Evolutionary conservation across 2,888 invertebrate species (phyloP).

Genomic region (Anthoptus insignis): DNA sequence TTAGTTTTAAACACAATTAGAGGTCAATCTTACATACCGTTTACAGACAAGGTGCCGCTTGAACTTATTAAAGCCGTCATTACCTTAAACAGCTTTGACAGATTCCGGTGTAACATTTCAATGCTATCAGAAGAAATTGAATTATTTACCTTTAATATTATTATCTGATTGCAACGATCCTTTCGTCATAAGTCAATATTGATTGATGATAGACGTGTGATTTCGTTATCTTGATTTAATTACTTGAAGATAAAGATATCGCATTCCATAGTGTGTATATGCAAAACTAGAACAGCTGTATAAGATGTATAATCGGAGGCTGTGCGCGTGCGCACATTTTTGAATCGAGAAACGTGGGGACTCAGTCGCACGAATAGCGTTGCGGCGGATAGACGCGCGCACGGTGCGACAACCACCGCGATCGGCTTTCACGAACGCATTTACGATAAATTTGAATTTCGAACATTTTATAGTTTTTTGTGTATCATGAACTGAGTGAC

Average conservation of each 20-base stretch:
- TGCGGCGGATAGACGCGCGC: slow-evolving; percentile 67
- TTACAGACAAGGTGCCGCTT: neutral
- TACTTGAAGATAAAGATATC: slow-evolving; percentile 51
- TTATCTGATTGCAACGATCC: slow-evolving; percentile 26
- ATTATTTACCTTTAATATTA: slow-evolving; percentile 15
- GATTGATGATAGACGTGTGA: slow-evolving; percentile 33
- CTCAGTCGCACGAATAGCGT: slow-evolving; percentile 80
- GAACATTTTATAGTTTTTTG: slow-evolving; percentile 55
- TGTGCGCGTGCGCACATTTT: slow-evolving; percentile 67
- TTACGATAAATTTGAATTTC: slow-evolving; percentile 68
- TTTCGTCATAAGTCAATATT: slow-evolving; percentile 31
- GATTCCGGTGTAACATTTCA: slow-evolving; percentile 22
- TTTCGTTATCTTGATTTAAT: slow-evolving; percentile 39
- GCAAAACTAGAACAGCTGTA: slow-evolving; percentile 63
- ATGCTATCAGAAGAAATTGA: slow-evolving; percentile 10
- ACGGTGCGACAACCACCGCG: slow-evolving; percentile 52
- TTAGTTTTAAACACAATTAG: no score
- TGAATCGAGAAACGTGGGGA: slow-evolving; percentile 57
- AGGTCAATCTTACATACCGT: no score
- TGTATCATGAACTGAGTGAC: slow-evolving; percentile 65
- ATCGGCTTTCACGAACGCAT: slow-evolving; percentile 70
- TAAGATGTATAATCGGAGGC: slow-evolving; percentile 67
- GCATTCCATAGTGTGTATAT: slow-evolving; percentile 57
- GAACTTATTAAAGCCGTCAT: slow-evolving; percentile 13
- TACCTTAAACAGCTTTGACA: slow-evolving; percentile 12